phyloP scores from a whole-genome alignment of 2,113 vertebrate species.

The Fregata magnificens region DNA sequence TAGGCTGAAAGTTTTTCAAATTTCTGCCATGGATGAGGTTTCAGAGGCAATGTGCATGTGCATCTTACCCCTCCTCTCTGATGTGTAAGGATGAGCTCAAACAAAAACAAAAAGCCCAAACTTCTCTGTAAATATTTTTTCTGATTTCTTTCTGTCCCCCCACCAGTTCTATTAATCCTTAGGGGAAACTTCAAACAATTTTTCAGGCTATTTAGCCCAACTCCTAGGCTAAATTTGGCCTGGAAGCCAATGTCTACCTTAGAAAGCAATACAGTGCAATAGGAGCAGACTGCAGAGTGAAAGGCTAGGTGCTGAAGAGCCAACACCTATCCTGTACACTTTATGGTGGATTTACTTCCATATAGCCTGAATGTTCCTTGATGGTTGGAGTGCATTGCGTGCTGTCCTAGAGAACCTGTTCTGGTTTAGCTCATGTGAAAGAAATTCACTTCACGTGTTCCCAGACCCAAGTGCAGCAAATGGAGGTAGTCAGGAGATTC shows the following conservation, averaged over 20 bases:
- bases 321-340: background rate
- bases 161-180: background rate
- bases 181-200: background rate
- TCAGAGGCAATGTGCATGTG: background rate
- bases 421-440: background rate
- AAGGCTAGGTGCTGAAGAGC: background rate
- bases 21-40: background rate
- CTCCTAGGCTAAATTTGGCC: background rate
- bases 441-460: background rate
- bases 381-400: background rate
- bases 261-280: background rate
- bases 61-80: background rate
- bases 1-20: background rate
- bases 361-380: background rate
- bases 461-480: background rate
- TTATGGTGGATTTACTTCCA: background rate
- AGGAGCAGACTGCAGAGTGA: background rate
- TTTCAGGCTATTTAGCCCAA: background rate
- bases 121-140: background rate
- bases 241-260: background rate
- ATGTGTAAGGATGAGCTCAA: background rate
- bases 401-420: background rate
- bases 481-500: background rate
- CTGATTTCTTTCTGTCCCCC: background rate
- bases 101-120: background rate